Conservation (phyloP, 2,113 vertebrate genomes). For the Himantopus leucocephalus region DNA sequence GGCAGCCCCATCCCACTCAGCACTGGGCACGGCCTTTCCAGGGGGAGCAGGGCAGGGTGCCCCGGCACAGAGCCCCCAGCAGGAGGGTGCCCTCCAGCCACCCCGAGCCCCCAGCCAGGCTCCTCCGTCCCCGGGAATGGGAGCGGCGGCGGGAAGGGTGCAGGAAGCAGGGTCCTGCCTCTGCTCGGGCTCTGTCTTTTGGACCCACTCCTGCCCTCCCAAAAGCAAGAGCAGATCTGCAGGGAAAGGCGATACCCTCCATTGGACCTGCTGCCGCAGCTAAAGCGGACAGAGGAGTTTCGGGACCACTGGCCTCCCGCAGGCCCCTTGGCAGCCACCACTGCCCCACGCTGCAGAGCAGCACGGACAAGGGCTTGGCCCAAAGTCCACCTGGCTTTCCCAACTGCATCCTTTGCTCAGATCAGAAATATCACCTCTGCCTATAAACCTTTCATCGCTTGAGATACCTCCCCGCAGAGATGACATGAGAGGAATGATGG, state of each 20-base stretch:
- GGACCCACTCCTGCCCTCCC: not conserved
- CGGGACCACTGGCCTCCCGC: accelerated
- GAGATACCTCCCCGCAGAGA: not conserved
- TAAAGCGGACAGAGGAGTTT: not conserved
- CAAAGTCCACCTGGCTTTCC: not conserved
- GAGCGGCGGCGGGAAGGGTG: accelerated
- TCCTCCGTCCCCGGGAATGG: not conserved
- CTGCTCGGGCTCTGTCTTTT: not conserved
- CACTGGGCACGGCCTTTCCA: not conserved
- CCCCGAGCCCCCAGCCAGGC: not conserved
- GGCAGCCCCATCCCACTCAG: not conserved
- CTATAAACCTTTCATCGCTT: not conserved
- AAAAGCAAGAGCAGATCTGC: not conserved
- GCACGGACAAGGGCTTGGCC: not conserved
- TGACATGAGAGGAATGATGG: not conserved
- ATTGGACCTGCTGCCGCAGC: not conserved
- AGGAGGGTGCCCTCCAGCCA: not conserved
- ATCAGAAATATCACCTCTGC: not conserved
- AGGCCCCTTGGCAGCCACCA: accelerated
- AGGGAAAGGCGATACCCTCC: not conserved
- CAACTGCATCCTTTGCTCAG: not conserved
- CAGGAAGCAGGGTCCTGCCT: not conserved
- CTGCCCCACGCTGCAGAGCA: accelerated
- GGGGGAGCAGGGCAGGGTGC: not conserved
- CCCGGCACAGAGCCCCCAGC: not conserved